phyloP scores from a whole-genome alignment of 2,797 vertebrate species.

The Propithecus perrieri region DNA sequence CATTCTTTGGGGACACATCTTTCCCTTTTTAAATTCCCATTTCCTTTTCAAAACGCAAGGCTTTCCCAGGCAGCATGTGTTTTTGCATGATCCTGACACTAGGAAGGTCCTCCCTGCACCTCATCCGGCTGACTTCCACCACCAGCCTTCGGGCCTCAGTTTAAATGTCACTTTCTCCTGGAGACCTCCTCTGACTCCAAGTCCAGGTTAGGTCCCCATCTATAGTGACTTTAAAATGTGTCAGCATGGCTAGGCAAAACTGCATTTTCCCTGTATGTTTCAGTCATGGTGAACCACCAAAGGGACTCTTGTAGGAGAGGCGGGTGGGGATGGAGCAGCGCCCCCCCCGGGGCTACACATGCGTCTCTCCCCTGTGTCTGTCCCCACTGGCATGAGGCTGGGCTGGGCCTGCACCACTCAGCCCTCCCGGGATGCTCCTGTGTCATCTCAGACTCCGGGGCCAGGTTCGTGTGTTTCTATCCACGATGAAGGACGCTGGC shows the following conservation, averaged over 20 bases:
- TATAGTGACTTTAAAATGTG: not conserved
- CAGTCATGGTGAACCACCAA: not conserved
- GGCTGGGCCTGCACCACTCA: fast-evolving
- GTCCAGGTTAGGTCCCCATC: not conserved
- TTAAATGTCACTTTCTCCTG: not conserved
- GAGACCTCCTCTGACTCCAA: too few relatives aligned
- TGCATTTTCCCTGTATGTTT: not conserved
- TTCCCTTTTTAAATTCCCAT: not conserved
- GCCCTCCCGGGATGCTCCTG: too few relatives aligned
- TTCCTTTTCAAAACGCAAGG: not conserved
- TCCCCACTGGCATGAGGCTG: not conserved
- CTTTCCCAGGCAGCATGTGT: not conserved
- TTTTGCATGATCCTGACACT: not conserved
- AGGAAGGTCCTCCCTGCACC: not conserved
- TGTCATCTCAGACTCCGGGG: not conserved
- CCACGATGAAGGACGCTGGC: not conserved
- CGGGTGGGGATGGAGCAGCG: not conserved
- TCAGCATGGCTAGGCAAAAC: not conserved
- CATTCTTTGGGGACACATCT: not conserved
- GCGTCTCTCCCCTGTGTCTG: fast-evolving
- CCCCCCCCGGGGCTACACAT: not conserved
- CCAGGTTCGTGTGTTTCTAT: not conserved
- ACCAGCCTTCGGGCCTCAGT: not conserved
- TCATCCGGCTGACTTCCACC: not conserved
- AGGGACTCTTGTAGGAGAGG: not conserved